Evolutionary conservation across 2,113 vertebrate species (phyloP), one percentile per base, ranked within the genome.

Genomic region (Triplophysa tibetana): DNA sequence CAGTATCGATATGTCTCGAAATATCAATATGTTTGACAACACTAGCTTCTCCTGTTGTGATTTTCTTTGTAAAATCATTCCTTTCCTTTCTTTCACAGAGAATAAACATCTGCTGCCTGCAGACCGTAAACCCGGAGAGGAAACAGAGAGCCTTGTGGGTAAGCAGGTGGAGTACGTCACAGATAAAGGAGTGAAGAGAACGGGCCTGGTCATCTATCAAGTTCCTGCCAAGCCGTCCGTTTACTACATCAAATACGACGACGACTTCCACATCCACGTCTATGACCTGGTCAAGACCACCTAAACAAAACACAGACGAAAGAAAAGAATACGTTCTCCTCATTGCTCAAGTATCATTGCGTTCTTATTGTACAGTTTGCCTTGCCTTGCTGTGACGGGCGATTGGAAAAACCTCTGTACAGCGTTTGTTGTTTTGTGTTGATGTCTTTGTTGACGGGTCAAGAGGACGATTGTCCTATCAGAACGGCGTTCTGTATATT

Each of bases 241-340:
- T 45, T 94, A 94, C 85, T 94, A 94, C 90, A 94, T 94, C 85
- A 94, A 94, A 83, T 94, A 94, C 56, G 93, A 94, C n/a, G 93
- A 94, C 24, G 93, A 94, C 50, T 93, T 94, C 79, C 93, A 94
- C 90, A 91, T 94, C 80, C 93, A 94, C 50, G 93, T 94, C 76
- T 94, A 94, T n/a, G 93, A 94, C 79, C 89, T 94, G 83, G 93
- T 94, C 84, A 94, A 94, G 88, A 94, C 93, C 80, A 93, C 93
- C 87, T 94, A 93, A 87, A 85, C 84, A 76, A 81, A 69, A 62
- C 63, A 5, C 50, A 45, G 68, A 80, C 6, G 50, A 24, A 24
- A 58, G 33, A 63, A 77, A 48, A 26, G 10, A 54, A 79, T 50
- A 80, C 66, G 19, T 45, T 69, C 23, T 70, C 54, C 72, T 58